Evolutionary conservation across 2,888 invertebrate genomes (phyloP), one percentile per base, ranked within the genome.

Genomic region (Lycia hirtaria): DNA sequence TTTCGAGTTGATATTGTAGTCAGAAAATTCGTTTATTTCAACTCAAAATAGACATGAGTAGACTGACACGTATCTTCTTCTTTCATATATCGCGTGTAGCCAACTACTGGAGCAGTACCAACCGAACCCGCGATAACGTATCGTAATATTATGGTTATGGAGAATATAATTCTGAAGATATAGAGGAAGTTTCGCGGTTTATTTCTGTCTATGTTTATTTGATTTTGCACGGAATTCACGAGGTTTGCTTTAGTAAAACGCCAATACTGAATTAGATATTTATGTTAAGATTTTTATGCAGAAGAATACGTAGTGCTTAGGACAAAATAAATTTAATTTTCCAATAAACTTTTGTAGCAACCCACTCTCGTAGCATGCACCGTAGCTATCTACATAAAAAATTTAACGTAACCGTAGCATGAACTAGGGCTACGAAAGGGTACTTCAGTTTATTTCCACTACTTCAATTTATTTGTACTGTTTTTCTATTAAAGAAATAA

Each of bases 131-230:
- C 54, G 60, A 60, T 64, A 67, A 64, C 55, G 55, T 64, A 67
- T 64, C 64, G 58, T 67, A 57, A 67, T 64, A 56, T 56, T 61
- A 67, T 64, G 64, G 62, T 67, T 67, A 64, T 64, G 48, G 54
- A 38, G 54, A 56, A 50, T 54, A 56, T 58, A 56, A 63, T 59
- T 64, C 56, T 40, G 55, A 49, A 49, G 49, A 64, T 51, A 43
- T 49, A 52, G 50, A 49, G 55, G 55, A 55, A 56, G 40, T 56
- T 56, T 38, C 44, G 44, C 24, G 50, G 50, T 56, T 56, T 56
- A 56, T 58, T 53, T 43, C 52, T 30, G 19, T 17, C 32, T 40
- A 37, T 48, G 41, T 52, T 53, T 58, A 52, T 58, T 53, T 43
- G 52, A 48, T 49, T 52, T 32, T 49, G 30, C 48, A 32, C 35